phyloP scores from a whole-genome alignment of 2,888 invertebrate genomes.

The Anthophora plumipes region DNA sequence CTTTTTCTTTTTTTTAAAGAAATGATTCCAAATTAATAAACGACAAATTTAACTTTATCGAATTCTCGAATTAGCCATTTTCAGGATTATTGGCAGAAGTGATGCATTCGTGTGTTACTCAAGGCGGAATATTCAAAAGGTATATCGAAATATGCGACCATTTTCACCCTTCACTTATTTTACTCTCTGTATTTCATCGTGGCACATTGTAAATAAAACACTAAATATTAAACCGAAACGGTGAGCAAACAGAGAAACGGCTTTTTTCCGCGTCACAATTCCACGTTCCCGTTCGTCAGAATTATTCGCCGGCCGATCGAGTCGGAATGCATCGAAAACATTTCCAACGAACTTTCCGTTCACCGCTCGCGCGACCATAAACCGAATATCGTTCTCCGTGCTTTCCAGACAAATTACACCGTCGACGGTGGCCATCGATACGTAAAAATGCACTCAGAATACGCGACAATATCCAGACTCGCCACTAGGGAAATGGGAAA shows the following conservation, averaged over 20 bases:
- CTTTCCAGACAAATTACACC: constrained; percentile 26
- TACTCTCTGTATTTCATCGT: neutral
- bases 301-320: constrained; percentile 26
- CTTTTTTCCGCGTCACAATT: constrained; percentile 16
- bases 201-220: constrained; percentile 1
- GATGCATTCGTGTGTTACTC: too few species aligned
- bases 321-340: constrained; percentile 23
- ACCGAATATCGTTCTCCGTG: constrained; percentile 30
- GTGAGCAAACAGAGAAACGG: neutral
- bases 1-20: too few species aligned
- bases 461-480: neutral
- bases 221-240: constrained; percentile 12
- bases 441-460: constrained; percentile 17
- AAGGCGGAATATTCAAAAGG: neutral
- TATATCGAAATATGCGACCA: neutral
- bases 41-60: too few species aligned
- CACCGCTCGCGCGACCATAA: constrained; percentile 22
- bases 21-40: too few species aligned
- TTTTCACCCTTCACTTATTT: neutral
- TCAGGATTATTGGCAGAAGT: too few species aligned
- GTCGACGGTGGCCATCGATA: constrained; percentile 28
- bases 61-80: too few species aligned
- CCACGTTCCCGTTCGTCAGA: constrained; percentile 8
- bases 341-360: constrained; percentile 14
- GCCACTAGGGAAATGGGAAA: constrained; percentile 13